These are phyloP conservation scores for Echeneis naucrates DNA, from an alignment of 2,797 vertebrate genomes.

Conservation along the genomic window DNA sequence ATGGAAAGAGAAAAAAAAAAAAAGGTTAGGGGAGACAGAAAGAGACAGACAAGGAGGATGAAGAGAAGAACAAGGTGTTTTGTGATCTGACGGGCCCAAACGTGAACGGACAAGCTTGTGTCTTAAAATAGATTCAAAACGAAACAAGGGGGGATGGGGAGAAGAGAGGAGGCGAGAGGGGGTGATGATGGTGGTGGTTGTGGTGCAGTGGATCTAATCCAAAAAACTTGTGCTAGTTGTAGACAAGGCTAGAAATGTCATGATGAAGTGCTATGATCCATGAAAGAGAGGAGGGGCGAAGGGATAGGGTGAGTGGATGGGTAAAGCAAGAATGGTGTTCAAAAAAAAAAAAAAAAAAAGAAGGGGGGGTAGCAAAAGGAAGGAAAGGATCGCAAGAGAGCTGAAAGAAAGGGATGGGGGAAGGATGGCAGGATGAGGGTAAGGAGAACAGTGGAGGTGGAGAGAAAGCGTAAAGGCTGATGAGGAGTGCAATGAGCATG, in stretches of 20 bases:
- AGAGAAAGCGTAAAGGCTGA: constrained; percentile 2
- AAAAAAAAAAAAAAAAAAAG: constrained; percentile 35
- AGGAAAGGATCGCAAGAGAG: constrained; percentile 10
- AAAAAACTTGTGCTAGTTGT: constrained; percentile 47
- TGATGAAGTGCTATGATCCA: constrained; percentile 72
- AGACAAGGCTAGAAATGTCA: constrained; percentile 73
- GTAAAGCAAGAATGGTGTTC: constrained; percentile 63
- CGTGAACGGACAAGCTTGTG: constrained; percentile 20
- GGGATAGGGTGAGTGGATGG: constrained; percentile 29
- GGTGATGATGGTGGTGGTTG: background rate
- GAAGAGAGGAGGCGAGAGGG: background rate
- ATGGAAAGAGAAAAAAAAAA: background rate
- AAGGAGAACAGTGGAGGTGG: background rate
- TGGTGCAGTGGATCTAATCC: constrained; percentile 36
- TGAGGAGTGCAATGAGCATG: constrained; percentile 25
- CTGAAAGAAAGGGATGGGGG: constrained; percentile 3
- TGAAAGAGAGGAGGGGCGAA: constrained; percentile 47
- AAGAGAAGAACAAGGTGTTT: constrained; percentile 42
- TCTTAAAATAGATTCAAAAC: constrained; percentile 56
- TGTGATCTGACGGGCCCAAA: constrained; percentile 38
- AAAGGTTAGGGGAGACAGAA: constrained; percentile 24
- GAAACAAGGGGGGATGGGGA: background rate
- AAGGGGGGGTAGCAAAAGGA: constrained; percentile 19
- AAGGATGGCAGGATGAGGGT: constrained; percentile 10
- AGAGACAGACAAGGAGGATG: constrained; percentile 37